Conservation (phyloP, 2,113 vertebrate species). For the Podiceps cristatus region DNA sequence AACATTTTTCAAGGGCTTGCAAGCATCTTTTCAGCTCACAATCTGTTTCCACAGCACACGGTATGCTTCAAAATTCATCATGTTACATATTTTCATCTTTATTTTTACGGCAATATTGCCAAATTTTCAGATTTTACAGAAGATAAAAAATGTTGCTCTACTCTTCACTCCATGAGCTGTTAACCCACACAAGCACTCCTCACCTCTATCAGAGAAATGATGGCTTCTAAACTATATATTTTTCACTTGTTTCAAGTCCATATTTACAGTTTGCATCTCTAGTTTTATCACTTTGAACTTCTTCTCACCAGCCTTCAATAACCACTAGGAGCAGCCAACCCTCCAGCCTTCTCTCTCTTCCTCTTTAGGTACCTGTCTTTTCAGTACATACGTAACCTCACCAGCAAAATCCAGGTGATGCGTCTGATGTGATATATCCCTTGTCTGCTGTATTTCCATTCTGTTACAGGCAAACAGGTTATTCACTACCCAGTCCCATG, state of each 20-base stretch:
- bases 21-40: not conserved
- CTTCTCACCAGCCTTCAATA: not conserved
- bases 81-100: not conserved
- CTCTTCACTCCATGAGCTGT: not conserved
- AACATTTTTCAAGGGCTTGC: not conserved
- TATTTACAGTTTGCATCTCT: not conserved
- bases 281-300: not conserved
- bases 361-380: not conserved
- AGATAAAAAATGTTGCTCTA: not conserved
- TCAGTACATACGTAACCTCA: accelerated
- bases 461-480: not conserved
- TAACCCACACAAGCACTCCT: not conserved
- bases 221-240: not conserved
- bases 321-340: not conserved
- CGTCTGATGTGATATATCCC: not conserved
- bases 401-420: not conserved
- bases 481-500: accelerated
- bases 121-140: not conserved
- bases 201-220: not conserved
- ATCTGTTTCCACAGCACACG: not conserved
- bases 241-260: not conserved
- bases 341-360: not conserved
- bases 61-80: not conserved
- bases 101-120: not conserved
- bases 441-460: not conserved